These are phyloP conservation scores for Panagrolaimus sp. DNA, from an alignment of 1,140 invertebrate species.

Conservation along the genomic window DNA sequence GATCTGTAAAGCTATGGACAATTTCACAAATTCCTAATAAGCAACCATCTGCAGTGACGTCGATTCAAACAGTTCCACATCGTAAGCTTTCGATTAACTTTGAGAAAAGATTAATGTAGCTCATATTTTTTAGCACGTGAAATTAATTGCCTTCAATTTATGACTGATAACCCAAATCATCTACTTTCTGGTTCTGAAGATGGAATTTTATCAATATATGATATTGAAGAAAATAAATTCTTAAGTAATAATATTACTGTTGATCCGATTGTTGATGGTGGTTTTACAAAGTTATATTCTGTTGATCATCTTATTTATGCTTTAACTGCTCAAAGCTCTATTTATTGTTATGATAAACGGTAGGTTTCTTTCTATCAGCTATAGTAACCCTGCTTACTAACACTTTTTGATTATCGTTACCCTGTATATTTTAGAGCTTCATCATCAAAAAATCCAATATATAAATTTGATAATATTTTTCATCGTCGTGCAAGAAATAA, in stretches of 20 bases:
- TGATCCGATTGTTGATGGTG: conserved; percentile 29
- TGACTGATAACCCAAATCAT: conserved; percentile 29
- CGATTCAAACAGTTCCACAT: conserved; percentile 30
- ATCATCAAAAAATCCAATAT: conserved; percentile 27
- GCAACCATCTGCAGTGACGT: conserved; percentile 32
- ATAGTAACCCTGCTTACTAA: too few relatives aligned
- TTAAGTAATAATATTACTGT: conserved; percentile 29
- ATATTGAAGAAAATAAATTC: conserved; percentile 27
- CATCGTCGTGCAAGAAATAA: conserved; percentile 28
- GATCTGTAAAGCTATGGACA: conserved; percentile 39
- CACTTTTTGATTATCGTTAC: too few relatives aligned
- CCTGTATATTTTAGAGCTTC: conserved; percentile 14
- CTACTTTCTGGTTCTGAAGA: conserved; percentile 32
- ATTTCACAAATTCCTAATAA: conserved; percentile 17
- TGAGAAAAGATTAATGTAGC: conserved; percentile 3
- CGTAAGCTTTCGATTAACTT: conserved; percentile 15
- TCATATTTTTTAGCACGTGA: conserved; percentile 27
- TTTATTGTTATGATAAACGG: conserved; percentile 42
- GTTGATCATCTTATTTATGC: conserved; percentile 45
- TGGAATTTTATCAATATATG: conserved; percentile 25
- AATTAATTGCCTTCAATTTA: conserved; percentile 39
- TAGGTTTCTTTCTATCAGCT: too few relatives aligned
- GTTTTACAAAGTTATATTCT: conserved; percentile 26
- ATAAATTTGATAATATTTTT: conserved; percentile 25
- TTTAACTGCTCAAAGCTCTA: conserved; percentile 34